These are phyloP conservation scores for Dysmachus trigonus DNA, from an alignment of 2,888 invertebrate genomes.

Conservation along the genomic window DNA sequence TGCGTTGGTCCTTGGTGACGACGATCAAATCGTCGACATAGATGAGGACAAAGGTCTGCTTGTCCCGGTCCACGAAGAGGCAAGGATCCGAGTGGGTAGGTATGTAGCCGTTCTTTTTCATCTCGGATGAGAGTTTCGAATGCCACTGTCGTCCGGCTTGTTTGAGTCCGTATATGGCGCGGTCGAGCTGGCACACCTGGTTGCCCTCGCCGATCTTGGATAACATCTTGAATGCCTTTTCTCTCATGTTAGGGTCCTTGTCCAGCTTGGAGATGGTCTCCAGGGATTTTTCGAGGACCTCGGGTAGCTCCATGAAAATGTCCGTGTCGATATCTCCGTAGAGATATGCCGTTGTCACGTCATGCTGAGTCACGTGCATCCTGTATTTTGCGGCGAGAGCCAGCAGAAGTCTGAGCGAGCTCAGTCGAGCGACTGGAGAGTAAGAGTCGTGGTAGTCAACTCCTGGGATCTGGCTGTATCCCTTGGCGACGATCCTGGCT, in stretches of 20 bases:
- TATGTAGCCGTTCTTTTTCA: constrained; percentile 48
- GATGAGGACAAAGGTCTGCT: neutral
- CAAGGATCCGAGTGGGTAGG: constrained; percentile 40
- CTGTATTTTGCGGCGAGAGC: neutral
- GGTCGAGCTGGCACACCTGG: constrained; percentile 50
- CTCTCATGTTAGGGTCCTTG: neutral
- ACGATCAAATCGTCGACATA: neutral
- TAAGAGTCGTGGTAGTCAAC: neutral
- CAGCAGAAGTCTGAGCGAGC: neutral
- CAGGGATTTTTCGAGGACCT: neutral
- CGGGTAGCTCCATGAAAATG: neutral
- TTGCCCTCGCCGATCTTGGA: neutral
- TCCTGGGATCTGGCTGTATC: neutral
- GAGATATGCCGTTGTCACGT: neutral
- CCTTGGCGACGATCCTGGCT: constrained; percentile 12
- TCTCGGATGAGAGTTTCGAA: constrained; percentile 46
- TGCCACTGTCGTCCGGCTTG: constrained; percentile 53
- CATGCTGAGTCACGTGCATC: neutral
- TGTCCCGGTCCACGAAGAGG: neutral
- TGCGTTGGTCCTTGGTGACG: neutral
- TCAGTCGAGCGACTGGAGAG: neutral
- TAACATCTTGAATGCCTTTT: neutral
- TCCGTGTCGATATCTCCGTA: neutral
- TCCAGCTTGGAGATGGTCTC: neutral
- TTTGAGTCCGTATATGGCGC: constrained; percentile 52